Evolutionary conservation across 2,113 vertebrate genomes (phyloP).

Genomic region (Motacilla tschutschensis): DNA sequence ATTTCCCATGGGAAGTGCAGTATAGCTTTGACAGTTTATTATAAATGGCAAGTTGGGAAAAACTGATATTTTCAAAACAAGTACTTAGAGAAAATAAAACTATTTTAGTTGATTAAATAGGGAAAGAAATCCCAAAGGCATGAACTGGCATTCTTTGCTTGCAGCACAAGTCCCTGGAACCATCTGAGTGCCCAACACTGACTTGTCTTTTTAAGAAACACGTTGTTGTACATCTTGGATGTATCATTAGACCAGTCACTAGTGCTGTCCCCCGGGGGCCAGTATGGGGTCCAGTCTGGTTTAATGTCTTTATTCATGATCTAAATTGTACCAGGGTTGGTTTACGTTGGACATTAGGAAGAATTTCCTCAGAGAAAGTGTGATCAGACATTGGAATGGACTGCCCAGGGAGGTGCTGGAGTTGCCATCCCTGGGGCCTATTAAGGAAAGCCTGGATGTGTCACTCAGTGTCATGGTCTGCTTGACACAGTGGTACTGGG

Average conservation of each 20-base stretch:
- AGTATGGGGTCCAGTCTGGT: neutral
- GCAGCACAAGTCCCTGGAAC: neutral
- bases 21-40: neutral
- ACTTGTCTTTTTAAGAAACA: neutral
- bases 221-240: neutral
- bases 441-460: neutral
- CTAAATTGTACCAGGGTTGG: fast-evolving
- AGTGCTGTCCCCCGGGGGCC: neutral
- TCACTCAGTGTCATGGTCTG: neutral
- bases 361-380: neutral
- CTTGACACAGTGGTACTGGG: neutral
- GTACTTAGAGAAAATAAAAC: neutral
- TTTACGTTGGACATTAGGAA: neutral
- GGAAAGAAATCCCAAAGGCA: neutral
- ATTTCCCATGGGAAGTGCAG: constrained; percentile 20
- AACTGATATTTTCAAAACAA: neutral
- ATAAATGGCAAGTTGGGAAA: constrained; percentile 15
- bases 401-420: neutral
- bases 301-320: neutral
- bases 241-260: neutral
- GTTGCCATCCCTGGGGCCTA: neutral
- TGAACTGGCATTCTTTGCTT: neutral
- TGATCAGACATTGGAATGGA: neutral
- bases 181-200: neutral
- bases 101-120: neutral